phyloP scores from a whole-genome alignment of 2,797 vertebrate species.

The Enteromius trimaculatus region DNA sequence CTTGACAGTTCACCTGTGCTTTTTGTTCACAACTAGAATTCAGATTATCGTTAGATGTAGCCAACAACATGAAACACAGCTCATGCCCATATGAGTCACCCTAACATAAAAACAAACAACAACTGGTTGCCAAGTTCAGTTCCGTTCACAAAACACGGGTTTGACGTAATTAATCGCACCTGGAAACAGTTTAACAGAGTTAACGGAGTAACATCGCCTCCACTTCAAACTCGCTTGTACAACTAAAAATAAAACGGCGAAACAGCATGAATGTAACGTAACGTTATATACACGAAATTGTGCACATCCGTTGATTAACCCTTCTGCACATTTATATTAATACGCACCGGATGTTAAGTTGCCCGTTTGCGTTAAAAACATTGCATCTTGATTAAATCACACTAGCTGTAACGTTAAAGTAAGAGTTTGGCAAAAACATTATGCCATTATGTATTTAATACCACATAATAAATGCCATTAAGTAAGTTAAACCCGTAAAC shows the following conservation, averaged over 20 bases:
- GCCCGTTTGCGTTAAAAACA: background rate
- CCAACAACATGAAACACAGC: background rate
- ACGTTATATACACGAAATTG: background rate
- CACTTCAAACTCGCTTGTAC: background rate
- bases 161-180: too few relatives aligned
- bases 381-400: background rate
- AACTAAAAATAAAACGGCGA: background rate
- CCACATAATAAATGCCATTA: background rate
- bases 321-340: background rate
- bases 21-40: background rate
- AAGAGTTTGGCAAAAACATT: background rate
- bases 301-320: background rate
- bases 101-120: background rate
- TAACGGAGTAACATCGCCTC: background rate
- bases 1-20: too few relatives aligned
- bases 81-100: background rate
- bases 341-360: background rate
- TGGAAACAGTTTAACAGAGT: background rate
- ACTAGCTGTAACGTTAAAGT: too few relatives aligned
- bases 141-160: background rate
- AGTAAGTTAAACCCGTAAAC: background rate
- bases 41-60: background rate
- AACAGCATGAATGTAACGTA: background rate
- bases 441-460: background rate
- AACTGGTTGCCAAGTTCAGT: background rate